A percentile compares a stretch with the other conserved stretches of the same genome.
Evolutionary conservation across 2,797 vertebrate species (phyloP).

Genomic region (Tangara arthus): DNA sequence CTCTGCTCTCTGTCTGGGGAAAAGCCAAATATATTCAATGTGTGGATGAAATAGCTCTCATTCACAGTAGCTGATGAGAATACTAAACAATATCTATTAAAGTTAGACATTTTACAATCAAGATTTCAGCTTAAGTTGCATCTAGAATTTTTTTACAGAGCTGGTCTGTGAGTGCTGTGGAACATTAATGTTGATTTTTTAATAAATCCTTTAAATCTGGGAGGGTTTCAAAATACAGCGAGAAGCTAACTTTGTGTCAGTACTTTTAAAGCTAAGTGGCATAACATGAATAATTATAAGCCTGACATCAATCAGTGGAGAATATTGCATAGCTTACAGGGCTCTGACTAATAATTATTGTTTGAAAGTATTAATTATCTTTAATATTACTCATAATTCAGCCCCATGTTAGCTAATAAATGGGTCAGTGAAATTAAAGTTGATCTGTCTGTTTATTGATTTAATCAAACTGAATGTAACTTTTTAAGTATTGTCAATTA

Average conservation of each 20-base stretch:
- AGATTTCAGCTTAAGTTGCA: background rate
- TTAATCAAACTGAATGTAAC: background rate
- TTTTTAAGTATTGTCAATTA: background rate
- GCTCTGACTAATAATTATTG: background rate
- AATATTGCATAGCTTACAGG: background rate
- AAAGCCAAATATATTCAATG: background rate
- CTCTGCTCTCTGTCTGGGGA: background rate
- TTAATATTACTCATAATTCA: background rate
- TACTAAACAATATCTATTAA: background rate
- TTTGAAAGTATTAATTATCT: background rate
- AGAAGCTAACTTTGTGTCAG: background rate
- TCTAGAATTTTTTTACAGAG: background rate
- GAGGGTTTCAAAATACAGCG: background rate
- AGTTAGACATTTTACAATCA: background rate
- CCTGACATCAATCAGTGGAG: constrained; percentile 11
- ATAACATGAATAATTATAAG: constrained; percentile 11
- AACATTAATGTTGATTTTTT: background rate
- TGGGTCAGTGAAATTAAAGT: background rate
- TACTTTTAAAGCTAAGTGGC: constrained; percentile 1
- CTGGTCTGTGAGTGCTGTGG: background rate
- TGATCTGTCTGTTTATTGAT: background rate
- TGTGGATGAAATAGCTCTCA: background rate
- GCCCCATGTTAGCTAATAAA: background rate
- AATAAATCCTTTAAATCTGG: background rate
- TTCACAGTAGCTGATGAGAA: background rate